Base-by-base conservation (phyloP, 2,797 vertebrate species). In the Scarus forsteni region DNA sequence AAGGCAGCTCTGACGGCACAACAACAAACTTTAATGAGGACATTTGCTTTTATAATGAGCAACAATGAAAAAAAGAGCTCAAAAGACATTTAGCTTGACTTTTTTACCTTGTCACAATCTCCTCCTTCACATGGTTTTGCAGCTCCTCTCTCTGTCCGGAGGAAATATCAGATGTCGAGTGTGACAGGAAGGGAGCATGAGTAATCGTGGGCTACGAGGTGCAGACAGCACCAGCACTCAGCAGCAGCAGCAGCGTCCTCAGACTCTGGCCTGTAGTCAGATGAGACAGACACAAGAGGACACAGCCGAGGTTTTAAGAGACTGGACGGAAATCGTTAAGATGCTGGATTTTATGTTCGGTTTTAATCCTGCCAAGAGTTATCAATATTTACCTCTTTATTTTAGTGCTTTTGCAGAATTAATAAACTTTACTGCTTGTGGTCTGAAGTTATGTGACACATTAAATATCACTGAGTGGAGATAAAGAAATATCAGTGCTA, bases 81-180 rank as follows among this genome's bases (percentile, higher is more conserved):
- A 27, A 36, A n/a, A 19, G 36, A 56, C 8, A 49, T 27, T 39
- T 49, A 54, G 50, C 48, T 44, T 19, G 9, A 36, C 50, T 60
- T 61, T 57, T 64, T 16, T 15, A n/a, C 43, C 11, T 53, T 39
- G 46, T 48, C 70, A 68, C 3, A 38, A 49, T 42, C 15, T 62
- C 11, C 10, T n/a, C 10, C 19, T 49, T 64, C 44, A 9, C 7
- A 14, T 53, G 11, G 16, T 64, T 53, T 59, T 38, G n/a, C 42
- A 51, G 62, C 53, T 73, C 49, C 46, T 16, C 15, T 80, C 66
- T 65, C 58, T 54, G 68, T 11, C 60, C 66, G 34, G 16, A 1
- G 51, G 60, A 83, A 85, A 84, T 60, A 77, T 87, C 70, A 73
- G 66, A 66, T 80, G 65, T 68, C 77, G 66, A 63, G 48, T 74